Base-by-base conservation (phyloP, 2,797 vertebrate genomes). In the Bucorvus abyssinicus region DNA sequence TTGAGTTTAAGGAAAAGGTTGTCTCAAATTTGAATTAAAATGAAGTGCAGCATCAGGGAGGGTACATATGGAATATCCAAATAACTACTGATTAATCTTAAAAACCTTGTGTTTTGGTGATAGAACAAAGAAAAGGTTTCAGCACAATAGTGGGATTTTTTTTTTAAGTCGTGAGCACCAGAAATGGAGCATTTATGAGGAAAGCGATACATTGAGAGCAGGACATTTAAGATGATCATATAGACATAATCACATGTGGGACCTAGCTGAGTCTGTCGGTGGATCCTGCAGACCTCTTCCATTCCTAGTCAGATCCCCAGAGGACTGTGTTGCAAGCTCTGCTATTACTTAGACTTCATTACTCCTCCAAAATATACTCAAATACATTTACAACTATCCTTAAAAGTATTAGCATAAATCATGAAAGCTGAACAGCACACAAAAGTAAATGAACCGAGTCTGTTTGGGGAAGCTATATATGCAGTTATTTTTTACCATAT, bases 391-490 rank as follows among this genome's bases (percentile, higher is more conserved):
- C 79, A 84, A 49, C 84, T 89, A 3, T 50, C 50, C 67, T 96
- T 87, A 77, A 44, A 85, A 94, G 29, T 95, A 57, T 94, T 79
- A 88, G 47, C 83, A 42, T 92, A 85, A 84, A 87, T 92, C 38
- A 38, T 73, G 81, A 70, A 79, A 85, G 87, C 57, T 22, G 68
- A 88, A 61, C 23, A 49, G 80, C 59, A 21, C 82, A 27, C 61
- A 74, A 67, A 87, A 90, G 71, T 67, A 90, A 91, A 89, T 63
- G 75, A 78, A 87, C n/a, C 3, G 3, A 56, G 29, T 85, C 74
- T 86, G 30, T 49, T 81, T 85, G 76, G 75, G 32, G 45, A 94
- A 74, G 65, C 68, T 75, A 0, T 75, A 44, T 93, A 80, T 87
- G 91, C 76, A 57, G 55, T 77, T 95, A 79, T 80, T 75, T 80